Evolutionary conservation across 1,140 invertebrate species (phyloP), one percentile per base, ranked within the genome.

Genomic region (Megalonaias nervosa): DNA sequence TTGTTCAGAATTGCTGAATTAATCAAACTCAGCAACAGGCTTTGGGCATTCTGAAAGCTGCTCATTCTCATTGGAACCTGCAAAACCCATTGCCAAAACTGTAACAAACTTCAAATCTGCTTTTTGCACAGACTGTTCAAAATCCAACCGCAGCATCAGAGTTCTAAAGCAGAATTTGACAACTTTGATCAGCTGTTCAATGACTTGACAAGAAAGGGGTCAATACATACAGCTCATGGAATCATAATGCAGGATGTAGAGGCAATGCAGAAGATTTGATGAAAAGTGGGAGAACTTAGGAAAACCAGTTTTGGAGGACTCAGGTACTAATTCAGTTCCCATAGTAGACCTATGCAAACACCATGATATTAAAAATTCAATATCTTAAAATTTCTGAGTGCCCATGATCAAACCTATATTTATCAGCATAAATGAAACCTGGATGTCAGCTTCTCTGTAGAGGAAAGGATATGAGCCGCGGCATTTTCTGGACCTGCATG

Each of bases 161-260:
- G 17, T 81, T 84, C 56, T 77, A n/a, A 84, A 61, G 74, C 74
- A 3, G 78, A 85, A 31, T 85, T 83, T 72, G 83, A 84, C 71
- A 84, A 83, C 59, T 83, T 81, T 73, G 83, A 86, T 66, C 75
- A 84, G 64, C 60, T 83, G 13, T 13, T 81, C 9, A 84, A 80
- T 61, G 67, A 67, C 60, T 4, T 84, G 13, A 74, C 69, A 48
- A 66, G 81, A 26, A 68, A 57, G 21, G 77, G 65, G 0, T 82
- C 74, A 75, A 75, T 84, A 6, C 81, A 82, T 65, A 79, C 76
- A 58, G 67, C 81, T 68, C 69, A 83, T 80, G 82, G 81, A 1
- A 86, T 84, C 26, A 84, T 81, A 76, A 17, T 82, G 48, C 76
- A 82, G 69, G 81, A 82, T 31, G 6, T 72, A 6, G 6, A 58